Evolutionary conservation across 2,797 vertebrate species (phyloP).

Genomic region (Acrossocheilus wenchowensis): DNA sequence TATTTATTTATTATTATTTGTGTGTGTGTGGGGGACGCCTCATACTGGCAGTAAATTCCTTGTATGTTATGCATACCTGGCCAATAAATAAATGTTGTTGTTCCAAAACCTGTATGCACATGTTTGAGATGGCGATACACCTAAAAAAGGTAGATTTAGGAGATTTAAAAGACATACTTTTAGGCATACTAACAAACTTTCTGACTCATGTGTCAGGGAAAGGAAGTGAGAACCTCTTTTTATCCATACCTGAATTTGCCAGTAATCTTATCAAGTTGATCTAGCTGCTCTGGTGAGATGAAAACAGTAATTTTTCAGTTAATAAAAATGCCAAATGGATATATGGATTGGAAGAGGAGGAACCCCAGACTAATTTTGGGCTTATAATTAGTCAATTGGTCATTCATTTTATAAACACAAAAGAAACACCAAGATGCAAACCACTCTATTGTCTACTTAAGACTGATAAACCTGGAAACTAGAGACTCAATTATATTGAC

Average conservation of each 20-base stretch:
- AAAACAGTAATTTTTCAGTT: neutral
- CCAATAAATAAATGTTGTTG: too few relatives aligned
- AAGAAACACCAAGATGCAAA: neutral
- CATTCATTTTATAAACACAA: neutral
- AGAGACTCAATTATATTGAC: conserved; percentile 65
- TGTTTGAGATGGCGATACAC: neutral
- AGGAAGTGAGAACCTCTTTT: neutral
- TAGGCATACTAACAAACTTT: neutral
- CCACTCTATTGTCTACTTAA: neutral
- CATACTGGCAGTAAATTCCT: too few relatives aligned
- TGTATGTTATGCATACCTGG: too few relatives aligned
- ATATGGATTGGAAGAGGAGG: neutral
- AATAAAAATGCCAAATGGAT: neutral
- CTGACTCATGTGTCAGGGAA: neutral
- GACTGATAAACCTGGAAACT: conserved; percentile 18
- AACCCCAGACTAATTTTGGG: neutral
- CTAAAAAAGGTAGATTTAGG: neutral
- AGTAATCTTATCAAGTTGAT: neutral
- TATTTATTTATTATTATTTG: neutral
- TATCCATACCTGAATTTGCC: neutral
- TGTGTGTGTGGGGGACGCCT: too few relatives aligned
- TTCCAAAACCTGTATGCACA: neutral
- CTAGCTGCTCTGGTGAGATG: neutral
- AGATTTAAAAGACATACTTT: neutral
- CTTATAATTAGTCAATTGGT: neutral